Conservation (phyloP, 2,797 vertebrate genomes). For the Hybognathus amarus region DNA sequence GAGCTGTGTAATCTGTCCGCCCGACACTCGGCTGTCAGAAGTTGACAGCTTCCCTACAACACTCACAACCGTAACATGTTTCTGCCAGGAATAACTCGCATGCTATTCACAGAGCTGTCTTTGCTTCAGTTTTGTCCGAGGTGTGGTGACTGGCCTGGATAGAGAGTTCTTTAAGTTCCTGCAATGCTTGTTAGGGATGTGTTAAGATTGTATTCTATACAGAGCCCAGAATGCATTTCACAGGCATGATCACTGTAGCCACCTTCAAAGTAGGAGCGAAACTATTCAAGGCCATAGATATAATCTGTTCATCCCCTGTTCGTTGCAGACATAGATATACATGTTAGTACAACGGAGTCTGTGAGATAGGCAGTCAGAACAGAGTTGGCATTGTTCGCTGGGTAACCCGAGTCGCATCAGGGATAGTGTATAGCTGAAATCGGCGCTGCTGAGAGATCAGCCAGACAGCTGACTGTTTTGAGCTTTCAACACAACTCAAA, state of each 20-base stretch:
- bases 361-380: slow-evolving; percentile 70
- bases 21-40: slow-evolving; percentile 57
- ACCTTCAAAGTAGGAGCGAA: slow-evolving; percentile 46
- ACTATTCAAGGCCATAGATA: slow-evolving; percentile 56
- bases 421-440: slow-evolving; percentile 45
- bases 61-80: slow-evolving; percentile 39
- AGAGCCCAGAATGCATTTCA: slow-evolving; percentile 43
- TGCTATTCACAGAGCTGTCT: slow-evolving; percentile 52
- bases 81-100: slow-evolving; percentile 55
- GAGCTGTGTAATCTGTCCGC: slow-evolving; percentile 45
- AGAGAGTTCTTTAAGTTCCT: slow-evolving; percentile 41
- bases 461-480: slow-evolving; percentile 81
- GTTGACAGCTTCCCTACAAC: slow-evolving; percentile 58
- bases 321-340: slow-evolving; percentile 56
- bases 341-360: slow-evolving; percentile 58
- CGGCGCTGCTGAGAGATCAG: slow-evolving; percentile 75
- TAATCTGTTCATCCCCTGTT: slow-evolving; percentile 58
- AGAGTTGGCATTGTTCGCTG: slow-evolving; percentile 81
- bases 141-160: slow-evolving; percentile 31
- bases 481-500: slow-evolving; percentile 76
- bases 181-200: slow-evolving; percentile 37
- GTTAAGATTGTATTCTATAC: slow-evolving; percentile 41
- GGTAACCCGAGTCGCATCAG: slow-evolving; percentile 77
- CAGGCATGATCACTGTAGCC: slow-evolving; percentile 9
- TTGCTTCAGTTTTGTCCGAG: slow-evolving; percentile 40